Base-by-base conservation (phyloP, 2,888 invertebrate species). In the Melipona bicolor region DNA sequence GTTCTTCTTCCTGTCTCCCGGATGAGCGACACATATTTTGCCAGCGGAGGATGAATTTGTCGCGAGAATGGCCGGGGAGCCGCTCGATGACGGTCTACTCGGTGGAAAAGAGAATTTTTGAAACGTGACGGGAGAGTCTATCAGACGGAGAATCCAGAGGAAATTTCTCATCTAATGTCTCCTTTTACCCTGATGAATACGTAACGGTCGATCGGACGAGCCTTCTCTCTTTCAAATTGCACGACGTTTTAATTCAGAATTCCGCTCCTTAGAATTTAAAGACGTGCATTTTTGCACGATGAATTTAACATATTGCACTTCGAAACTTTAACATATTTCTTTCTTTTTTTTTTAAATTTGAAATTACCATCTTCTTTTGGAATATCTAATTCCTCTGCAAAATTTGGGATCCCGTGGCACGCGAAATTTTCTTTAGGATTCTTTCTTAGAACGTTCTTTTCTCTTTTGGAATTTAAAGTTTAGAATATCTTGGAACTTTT, bases 71-170 rank as follows among this genome's bases (percentile, higher is more conserved):
- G 50, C 73, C 32, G n/a, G 52, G 64, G 73, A 74, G 32, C 17
- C 1, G 54, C 11, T 56, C 15, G 56, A 56, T 36, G 70, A 70
- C 56, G 70, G n/a, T 17, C 24, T 3, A 9, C 52, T 17, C 19
- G 56, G 56, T 36, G n/a, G 56, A 2, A 11, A 56, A 56, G 50
- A 27, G 72, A 74, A 74, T 24, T 74, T 64, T 64, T 52, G 73
- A 52, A 64, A 64, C 64, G 73, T 21, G 73, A 74, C 21, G 56
- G 24, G 49, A 27, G 49, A 62, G 9, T 56, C n/a, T 36, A 36
- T n/a, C 56, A 36, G 56, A n/a, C 9, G 4, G 3, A 24, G 27
- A 1, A 61, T 15, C 17, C 61, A 61, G 24, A 27, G 27, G 19
- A 9, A 61, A 61, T 61, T 19, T 24, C 6, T 4, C 9, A 9